A percentile compares a stretch with the other conserved stretches of the same genome.
Conservation (phyloP, 2,888 invertebrate genomes). For the Poecilus cupreus region DNA sequence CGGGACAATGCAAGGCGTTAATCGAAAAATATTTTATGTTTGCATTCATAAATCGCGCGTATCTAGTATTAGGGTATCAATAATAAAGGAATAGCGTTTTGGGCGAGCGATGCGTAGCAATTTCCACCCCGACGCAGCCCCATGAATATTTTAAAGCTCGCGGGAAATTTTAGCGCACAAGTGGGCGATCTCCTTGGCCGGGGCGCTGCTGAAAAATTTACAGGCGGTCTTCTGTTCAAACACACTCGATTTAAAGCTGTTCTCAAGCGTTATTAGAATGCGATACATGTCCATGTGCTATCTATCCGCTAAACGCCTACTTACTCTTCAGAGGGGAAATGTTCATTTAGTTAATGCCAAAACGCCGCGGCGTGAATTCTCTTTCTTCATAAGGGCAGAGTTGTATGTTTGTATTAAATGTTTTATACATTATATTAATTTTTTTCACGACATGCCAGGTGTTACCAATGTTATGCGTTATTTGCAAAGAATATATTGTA, state of each 20-base stretch:
- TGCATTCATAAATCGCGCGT: slow-evolving; percentile 43
- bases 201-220: slow-evolving; percentile 41
- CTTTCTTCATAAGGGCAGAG: too few relatives aligned
- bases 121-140: slow-evolving; percentile 32
- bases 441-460: too few relatives aligned
- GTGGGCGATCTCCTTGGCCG: slow-evolving; percentile 30
- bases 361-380: too few relatives aligned
- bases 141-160: slow-evolving; percentile 52
- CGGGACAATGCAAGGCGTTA: slow-evolving; percentile 14
- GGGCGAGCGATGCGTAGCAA: slow-evolving; percentile 43
- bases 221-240: slow-evolving; percentile 41
- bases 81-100: slow-evolving; percentile 43
- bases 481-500: too few relatives aligned
- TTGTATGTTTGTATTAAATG: too few relatives aligned
- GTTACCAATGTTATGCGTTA: too few relatives aligned
- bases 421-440: too few relatives aligned
- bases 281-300: slow-evolving; percentile 18
- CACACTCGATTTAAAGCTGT: slow-evolving; percentile 36
- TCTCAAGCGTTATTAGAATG: slow-evolving; percentile 2
- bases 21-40: slow-evolving; percentile 49
- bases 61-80: slow-evolving; percentile 45
- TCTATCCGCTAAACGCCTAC: neutral
- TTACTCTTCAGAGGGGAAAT: neutral
- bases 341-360: neutral
- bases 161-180: slow-evolving; percentile 54